These are phyloP conservation scores for Numenius phaeopus DNA, from an alignment of 2,797 vertebrate species.

Conservation along the genomic window DNA sequence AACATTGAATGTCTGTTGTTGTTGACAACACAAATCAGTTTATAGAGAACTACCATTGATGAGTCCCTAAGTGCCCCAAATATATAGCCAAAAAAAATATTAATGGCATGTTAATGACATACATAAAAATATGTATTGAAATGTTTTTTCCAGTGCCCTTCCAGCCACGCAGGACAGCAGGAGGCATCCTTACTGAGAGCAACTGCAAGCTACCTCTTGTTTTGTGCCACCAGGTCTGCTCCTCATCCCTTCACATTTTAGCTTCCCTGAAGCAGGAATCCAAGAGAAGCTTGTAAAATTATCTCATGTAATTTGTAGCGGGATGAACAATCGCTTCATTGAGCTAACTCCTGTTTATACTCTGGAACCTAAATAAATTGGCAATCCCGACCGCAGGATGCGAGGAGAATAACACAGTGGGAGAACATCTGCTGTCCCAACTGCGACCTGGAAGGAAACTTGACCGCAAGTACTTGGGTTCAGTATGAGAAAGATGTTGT, in stretches of 20 bases:
- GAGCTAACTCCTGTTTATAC: conserved; percentile 49
- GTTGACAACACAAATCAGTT: neutral
- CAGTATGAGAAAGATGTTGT: conserved; percentile 55
- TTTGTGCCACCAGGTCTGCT: neutral
- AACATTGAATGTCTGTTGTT: neutral
- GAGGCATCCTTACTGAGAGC: neutral
- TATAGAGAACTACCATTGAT: neutral
- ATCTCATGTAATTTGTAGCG: neutral
- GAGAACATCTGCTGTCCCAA: conserved; percentile 75
- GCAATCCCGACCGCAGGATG: neutral
- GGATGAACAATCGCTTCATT: conserved; percentile 10
- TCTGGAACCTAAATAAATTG: conserved; percentile 6
- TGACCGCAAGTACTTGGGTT: conserved; percentile 15
- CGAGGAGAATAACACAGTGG: neutral
- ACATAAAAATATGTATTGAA: neutral
- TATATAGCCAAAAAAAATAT: neutral
- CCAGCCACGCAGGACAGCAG: neutral
- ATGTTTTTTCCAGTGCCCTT: neutral
- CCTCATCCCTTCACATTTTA: neutral
- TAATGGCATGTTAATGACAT: neutral
- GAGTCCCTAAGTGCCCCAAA: neutral
- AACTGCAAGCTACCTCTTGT: neutral
- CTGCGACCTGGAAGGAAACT: conserved; percentile 54
- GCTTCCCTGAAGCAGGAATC: neutral
- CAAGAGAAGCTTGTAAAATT: neutral